Evolutionary conservation across 2,113 vertebrate genomes (phyloP).

Genomic region (Pterocles orientalis): DNA sequence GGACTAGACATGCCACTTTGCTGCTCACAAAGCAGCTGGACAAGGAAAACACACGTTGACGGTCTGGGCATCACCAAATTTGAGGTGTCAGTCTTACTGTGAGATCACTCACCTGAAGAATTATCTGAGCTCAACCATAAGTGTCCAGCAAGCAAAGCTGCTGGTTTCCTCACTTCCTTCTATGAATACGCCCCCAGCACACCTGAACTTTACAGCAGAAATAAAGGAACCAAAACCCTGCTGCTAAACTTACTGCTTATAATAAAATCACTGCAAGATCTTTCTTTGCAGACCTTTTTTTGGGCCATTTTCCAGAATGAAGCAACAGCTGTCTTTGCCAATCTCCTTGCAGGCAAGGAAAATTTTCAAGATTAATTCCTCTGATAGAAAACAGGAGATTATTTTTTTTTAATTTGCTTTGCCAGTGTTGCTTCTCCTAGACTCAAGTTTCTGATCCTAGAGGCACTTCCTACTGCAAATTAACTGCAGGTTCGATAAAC

Average conservation of each 20-base stretch:
- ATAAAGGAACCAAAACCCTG: background rate
- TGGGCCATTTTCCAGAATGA: constrained; percentile 39
- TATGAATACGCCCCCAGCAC: background rate
- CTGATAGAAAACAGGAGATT: constrained; percentile 37
- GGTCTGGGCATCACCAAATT: background rate
- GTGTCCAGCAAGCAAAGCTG: background rate
- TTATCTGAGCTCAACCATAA: background rate
- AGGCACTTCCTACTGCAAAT: background rate
- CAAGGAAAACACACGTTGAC: background rate
- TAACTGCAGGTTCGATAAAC: constrained; percentile 20
- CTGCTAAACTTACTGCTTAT: background rate
- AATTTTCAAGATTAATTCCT: constrained; percentile 52
- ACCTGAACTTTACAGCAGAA: constrained; percentile 10
- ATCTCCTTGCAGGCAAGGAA: constrained; percentile 35
- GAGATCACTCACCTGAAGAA: background rate
- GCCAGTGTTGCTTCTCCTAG: background rate
- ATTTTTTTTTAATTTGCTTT: background rate
- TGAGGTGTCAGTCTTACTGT: background rate
- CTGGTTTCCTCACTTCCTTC: background rate
- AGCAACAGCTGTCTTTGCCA: constrained; percentile 58
- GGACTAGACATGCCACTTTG: background rate
- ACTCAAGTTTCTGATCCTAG: background rate
- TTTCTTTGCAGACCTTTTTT: background rate
- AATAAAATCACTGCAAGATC: background rate
- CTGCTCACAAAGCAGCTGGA: background rate